Conservation (phyloP, 2,113 vertebrate species). For the Hiodon alosoides region DNA sequence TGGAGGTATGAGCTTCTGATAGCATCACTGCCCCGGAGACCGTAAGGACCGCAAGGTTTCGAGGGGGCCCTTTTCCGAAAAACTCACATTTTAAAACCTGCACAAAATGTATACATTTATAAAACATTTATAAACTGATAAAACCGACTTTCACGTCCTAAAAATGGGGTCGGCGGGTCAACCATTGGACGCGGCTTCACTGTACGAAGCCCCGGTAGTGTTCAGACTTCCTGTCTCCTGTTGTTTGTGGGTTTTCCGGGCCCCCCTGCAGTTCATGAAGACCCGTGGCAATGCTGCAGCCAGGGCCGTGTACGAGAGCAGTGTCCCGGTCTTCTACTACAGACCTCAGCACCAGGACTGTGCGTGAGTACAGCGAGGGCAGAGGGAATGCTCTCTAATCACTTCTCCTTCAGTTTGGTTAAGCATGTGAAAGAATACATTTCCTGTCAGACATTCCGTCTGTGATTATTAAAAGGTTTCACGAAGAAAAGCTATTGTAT, state of each 20-base stretch:
- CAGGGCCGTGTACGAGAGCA: constrained; percentile 71
- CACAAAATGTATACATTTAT: too few species aligned
- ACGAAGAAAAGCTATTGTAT: too few species aligned
- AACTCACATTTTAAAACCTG: too few species aligned
- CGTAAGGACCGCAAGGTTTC: neutral
- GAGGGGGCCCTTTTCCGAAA: neutral
- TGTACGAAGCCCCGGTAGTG: neutral
- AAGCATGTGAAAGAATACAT: too few species aligned
- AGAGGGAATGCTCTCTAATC: neutral
- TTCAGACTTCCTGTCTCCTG: neutral
- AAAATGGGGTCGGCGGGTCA: neutral
- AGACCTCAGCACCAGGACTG: constrained; percentile 68
- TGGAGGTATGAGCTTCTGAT: constrained; percentile 64
- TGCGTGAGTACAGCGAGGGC: constrained; percentile 61
- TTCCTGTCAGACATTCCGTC: too few species aligned
- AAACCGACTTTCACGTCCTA: neutral
- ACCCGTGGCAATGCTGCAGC: constrained; percentile 65
- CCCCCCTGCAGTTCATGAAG: constrained; percentile 76
- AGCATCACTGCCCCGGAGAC: neutral
- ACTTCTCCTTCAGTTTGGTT: too few species aligned
- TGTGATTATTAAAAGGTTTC: too few species aligned
- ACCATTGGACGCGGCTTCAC: neutral
- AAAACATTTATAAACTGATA: neutral
- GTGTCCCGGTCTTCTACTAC: constrained; percentile 80
- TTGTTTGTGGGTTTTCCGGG: neutral